Percentiles rank a stretch among this genome's conserved stretches.
These are phyloP conservation scores for Lithobates sylvaticus DNA, from an alignment of 2,797 vertebrate species.

Conservation along the genomic window DNA sequence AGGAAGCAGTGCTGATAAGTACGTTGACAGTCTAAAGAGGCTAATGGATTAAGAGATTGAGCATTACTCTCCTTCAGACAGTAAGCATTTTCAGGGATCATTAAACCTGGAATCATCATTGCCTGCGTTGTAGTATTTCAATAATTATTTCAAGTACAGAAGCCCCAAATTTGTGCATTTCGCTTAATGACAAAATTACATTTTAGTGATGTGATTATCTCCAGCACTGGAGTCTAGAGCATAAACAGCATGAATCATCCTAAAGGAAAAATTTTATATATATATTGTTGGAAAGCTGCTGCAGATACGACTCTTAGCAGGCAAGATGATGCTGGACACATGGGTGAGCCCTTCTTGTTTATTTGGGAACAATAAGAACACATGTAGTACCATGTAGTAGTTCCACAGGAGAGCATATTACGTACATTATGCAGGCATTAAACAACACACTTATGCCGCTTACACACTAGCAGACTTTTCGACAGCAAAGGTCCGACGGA, in stretches of 20 bases:
- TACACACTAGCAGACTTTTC: too few relatives aligned
- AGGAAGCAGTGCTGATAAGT: slow-evolving; percentile 14
- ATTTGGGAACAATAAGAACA: too few relatives aligned
- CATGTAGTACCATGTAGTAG: too few relatives aligned
- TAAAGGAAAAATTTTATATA: not conserved
- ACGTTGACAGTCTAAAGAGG: slow-evolving; percentile 32
- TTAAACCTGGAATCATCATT: slow-evolving; percentile 41
- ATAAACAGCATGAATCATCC: slow-evolving; percentile 5
- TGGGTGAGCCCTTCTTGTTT: too few relatives aligned
- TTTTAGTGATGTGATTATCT: slow-evolving; percentile 41
- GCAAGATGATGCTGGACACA: too few relatives aligned
- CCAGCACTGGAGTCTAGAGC: not conserved
- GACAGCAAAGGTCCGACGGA: too few relatives aligned
- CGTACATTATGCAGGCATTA: too few relatives aligned
- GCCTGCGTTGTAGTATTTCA: slow-evolving; percentile 10
- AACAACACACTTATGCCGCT: too few relatives aligned
- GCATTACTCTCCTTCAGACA: slow-evolving; percentile 8
- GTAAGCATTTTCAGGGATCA: slow-evolving; percentile 55
- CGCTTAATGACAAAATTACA: slow-evolving; percentile 29
- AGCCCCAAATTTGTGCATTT: slow-evolving; percentile 38
- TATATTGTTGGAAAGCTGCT: too few relatives aligned
- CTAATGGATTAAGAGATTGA: slow-evolving; percentile 34
- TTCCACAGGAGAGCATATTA: too few relatives aligned
- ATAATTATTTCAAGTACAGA: slow-evolving; percentile 41
- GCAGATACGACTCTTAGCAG: too few relatives aligned